Evolutionary conservation across 2,888 invertebrate species (phyloP).

Genomic region (Hydroisotoma schaefferi): DNA sequence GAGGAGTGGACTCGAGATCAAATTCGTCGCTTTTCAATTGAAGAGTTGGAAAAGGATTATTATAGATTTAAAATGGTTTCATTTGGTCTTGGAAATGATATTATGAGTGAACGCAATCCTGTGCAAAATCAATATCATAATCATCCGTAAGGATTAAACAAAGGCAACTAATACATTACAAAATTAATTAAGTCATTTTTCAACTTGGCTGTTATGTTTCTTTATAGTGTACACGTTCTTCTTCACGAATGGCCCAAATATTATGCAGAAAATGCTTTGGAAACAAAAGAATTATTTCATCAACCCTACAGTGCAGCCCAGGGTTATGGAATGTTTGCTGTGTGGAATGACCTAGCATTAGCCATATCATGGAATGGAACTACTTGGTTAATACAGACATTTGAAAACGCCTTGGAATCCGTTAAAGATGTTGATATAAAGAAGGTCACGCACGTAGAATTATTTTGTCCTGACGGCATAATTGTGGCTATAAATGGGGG

Average conservation of each 20-base stretch:
- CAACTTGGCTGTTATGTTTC: neutral
- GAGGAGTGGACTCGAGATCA: neutral
- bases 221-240: neutral
- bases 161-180: too few species aligned
- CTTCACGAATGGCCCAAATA: constrained; percentile 5
- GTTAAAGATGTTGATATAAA: neutral
- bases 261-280: constrained; percentile 5
- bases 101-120: neutral
- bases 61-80: constrained; percentile 1
- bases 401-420: neutral
- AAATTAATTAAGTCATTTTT: neutral
- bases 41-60: neutral
- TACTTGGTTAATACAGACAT: constrained; percentile 7
- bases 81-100: neutral
- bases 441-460: neutral
- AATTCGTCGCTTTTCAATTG: neutral
- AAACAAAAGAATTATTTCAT: neutral
- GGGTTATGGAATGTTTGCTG: neutral
- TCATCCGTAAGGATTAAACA: too few species aligned
- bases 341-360: constrained; percentile 8
- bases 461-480: neutral
- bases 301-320: neutral
- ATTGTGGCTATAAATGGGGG: neutral
- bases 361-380: constrained; percentile 6
- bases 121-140: neutral